Evolutionary conservation across 2,797 vertebrate genomes (phyloP), one percentile per base, ranked within the genome.

Genomic region (Poeciliopsis paucimaculata): DNA sequence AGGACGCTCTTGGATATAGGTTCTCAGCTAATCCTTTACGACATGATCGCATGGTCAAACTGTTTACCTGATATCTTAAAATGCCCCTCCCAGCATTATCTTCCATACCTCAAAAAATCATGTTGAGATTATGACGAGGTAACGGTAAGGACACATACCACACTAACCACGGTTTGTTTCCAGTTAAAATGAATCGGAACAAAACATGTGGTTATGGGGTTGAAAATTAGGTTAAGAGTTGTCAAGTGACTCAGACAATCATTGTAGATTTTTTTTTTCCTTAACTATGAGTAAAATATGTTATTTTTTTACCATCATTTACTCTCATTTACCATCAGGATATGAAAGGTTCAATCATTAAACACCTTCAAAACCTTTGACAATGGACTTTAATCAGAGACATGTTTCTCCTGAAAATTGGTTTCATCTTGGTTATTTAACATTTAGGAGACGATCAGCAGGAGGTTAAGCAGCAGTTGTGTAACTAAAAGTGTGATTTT

Each of bases 391-490:
- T 62, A 41, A 66, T 72, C 43, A 76, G 70, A 47, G 8, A 45
- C 77, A 46, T 62, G 68, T 86, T 88, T 88, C 76, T 72, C 47
- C 34, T 0, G 55, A 84, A 68, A 72, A 68, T 18, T 7, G 4
- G 34, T 70, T 79, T 77, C 9, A 62, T 71, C 80, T 83, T 84
- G 62, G 60, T 72, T 49, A 83, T 75, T 70, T 80, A 82, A 81
- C 78, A 68, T 82, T 45, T 66, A 79, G 53, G 51, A 74, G 74
- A 80, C 15, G 39, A 87, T 57, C 36, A 71, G 60, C 46, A 64
- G 75, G 75, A 76, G 41, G 43, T 31, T 73, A 20, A 0, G 2
- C 45, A n/a, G 64, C 62, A 28, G 77, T 80, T 77, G 41, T 68
- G 46, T 77, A 73, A 72, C 39, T 15, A 51, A 73, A 49, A 13